Conservation (phyloP, 2,797 vertebrate genomes). For the Dromococcyx pavoninus region DNA sequence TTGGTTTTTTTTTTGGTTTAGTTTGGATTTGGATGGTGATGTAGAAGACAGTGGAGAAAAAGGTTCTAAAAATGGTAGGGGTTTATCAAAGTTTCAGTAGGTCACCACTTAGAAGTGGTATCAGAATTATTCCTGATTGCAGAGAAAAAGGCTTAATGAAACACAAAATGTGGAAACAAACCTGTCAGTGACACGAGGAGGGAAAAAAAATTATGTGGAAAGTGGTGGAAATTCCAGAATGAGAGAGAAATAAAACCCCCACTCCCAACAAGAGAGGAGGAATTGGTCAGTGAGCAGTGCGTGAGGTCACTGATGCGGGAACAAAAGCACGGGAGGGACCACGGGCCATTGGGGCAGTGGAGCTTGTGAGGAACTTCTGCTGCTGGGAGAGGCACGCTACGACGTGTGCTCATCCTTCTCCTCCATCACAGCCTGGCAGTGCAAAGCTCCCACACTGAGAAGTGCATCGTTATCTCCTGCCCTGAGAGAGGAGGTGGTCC, state of each 20-base stretch:
- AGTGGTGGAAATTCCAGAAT: neutral
- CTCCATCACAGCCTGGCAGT: accelerated
- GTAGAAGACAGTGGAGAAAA: neutral
- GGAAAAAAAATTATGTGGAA: neutral
- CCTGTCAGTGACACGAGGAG: neutral
- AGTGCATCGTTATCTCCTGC: accelerated
- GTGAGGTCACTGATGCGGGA: neutral
- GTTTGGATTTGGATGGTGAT: neutral
- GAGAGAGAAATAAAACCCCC: neutral
- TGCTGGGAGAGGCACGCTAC: neutral
- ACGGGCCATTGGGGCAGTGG: accelerated
- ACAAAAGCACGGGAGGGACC: neutral
- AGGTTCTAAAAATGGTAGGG: neutral
- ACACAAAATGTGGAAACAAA: neutral
- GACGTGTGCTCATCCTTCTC: neutral
- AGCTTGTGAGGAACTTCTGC: neutral
- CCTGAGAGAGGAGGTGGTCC: neutral
- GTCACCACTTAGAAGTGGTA: neutral
- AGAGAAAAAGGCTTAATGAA: neutral
- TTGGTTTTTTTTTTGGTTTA: neutral
- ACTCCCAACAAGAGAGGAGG: neutral
- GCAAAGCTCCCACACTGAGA: accelerated
- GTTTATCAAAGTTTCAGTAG: accelerated
- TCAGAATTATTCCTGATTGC: neutral
- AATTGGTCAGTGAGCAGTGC: accelerated